Evolutionary conservation across 2,888 invertebrate species (phyloP), one percentile per base, ranked within the genome.

Genomic region (Ceraclea dissimilis): DNA sequence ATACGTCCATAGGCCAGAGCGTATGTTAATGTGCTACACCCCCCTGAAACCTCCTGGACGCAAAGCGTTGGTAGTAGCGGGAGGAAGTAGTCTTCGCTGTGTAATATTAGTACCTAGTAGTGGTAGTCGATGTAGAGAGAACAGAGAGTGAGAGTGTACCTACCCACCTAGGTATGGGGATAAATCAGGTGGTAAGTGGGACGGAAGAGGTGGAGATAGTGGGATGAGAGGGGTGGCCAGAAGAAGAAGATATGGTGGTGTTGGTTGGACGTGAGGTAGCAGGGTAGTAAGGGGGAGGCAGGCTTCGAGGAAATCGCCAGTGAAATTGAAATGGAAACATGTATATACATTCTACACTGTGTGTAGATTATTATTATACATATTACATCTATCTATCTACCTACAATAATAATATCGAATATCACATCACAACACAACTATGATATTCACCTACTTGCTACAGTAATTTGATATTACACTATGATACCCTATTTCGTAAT

Each of bases 321-420:
- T 59, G 56, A 60, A 60, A 60, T 60, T 60, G 60, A 60, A 60
- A 60, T 58, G 58, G 60, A 58, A 58, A 51, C 56, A 53, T 53
- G 34, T 43, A 53, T 44, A 44, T 18, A 26, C 49, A 16, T 47
- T 31, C 55, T n/a, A n/a, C n/a, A n/a, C n/a, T n/a, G n/a, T n/a
- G 57, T 39, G 43, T 44, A 31, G 6, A 31, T 31, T 31, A 31
- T 31, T 11, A 8, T 8, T 31, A 31, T 16, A 39, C 16, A 43
- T 51, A 51, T 17, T 31, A 50, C 33, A 33, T 26, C 31, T 33
- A 13, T 34, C 31, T 50, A 50, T 50, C 26, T 13, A 33, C 22
- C 22, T 31, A n/a, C 10, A 20, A 19, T 50, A 50, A 26, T 31
- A 50, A 19, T 50, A 17, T 17, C 33, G 26, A 6, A 26, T 26